Conservation (phyloP, 2,113 vertebrate species). For the Rhombomys opimus region DNA sequence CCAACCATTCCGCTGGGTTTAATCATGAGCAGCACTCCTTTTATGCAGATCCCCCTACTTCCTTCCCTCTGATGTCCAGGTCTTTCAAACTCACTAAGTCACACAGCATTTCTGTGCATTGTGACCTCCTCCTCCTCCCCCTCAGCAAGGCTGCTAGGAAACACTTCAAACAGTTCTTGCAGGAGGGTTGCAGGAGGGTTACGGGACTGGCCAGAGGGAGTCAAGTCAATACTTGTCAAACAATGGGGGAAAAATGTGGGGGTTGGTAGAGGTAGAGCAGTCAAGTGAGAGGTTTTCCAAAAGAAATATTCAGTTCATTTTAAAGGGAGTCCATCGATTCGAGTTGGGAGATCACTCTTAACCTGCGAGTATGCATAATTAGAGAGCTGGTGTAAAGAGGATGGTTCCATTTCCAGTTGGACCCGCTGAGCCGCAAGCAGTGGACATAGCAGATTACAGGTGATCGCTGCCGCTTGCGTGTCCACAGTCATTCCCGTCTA, state of each 20-base stretch:
- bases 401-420: background rate
- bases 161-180: slow-evolving; percentile 64
- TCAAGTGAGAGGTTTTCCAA: background rate
- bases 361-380: background rate
- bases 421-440: background rate
- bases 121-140: slow-evolving; percentile 61
- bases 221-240: slow-evolving; percentile 59
- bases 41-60: slow-evolving; percentile 72
- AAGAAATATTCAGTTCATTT: slow-evolving; percentile 25
- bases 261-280: background rate
- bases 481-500: background rate
- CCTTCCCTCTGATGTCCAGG: slow-evolving; percentile 77
- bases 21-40: slow-evolving; percentile 70
- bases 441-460: background rate
- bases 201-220: background rate
- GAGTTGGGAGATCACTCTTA: background rate
- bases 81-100: slow-evolving; percentile 66
- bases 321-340: background rate
- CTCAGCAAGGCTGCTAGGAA: slow-evolving; percentile 56
- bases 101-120: slow-evolving; percentile 57
- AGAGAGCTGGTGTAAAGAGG: background rate
- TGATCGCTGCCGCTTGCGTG: background rate
- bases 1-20: slow-evolving; percentile 71
- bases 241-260: background rate
- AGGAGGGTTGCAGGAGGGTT: background rate